A percentile compares a stretch with the other conserved stretches of the same genome.
phyloP scores from a whole-genome alignment of 2,888 invertebrate genomes.

The Dasysyrphus albostriatus region DNA sequence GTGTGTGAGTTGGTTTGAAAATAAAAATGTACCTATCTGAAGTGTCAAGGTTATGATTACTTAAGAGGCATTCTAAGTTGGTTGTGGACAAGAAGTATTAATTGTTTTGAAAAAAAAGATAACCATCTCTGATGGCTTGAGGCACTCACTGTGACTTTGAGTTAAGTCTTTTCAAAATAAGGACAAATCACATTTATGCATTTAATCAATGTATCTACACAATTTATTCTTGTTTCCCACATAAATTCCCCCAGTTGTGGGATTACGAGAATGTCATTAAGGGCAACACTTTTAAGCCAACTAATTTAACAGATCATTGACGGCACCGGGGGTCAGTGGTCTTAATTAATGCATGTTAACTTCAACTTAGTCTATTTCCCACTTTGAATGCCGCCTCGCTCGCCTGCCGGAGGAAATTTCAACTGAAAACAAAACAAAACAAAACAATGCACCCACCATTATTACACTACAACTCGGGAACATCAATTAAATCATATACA shows the following conservation, averaged over 20 bases:
- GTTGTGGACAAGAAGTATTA: conserved; percentile 9
- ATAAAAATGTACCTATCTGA: background rate
- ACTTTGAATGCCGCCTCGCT: conserved; percentile 15
- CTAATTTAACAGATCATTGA: conserved; percentile 62
- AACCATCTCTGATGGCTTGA: conserved; percentile 20
- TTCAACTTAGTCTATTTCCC: conserved; percentile 47
- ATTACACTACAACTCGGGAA: conserved; percentile 23
- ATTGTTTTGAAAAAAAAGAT: conserved; percentile 18
- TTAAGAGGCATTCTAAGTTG: conserved; percentile 10
- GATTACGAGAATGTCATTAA: conserved; percentile 39
- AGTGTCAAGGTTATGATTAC: conserved; percentile 32
- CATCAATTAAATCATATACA: conserved; percentile 63
- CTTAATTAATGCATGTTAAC: conserved; percentile 53
- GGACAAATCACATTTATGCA: background rate
- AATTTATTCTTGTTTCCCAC: conserved; percentile 19
- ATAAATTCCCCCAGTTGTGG: background rate
- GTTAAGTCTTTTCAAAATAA: background rate
- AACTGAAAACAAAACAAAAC: conserved; percentile 4
- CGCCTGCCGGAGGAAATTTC: conserved; percentile 26
- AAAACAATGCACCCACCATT: conserved; percentile 30
- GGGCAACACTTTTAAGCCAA: conserved; percentile 13
- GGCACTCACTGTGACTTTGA: background rate
- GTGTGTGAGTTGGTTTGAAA: conserved; percentile 8
- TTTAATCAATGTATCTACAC: background rate
- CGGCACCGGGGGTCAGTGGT: conserved; percentile 43